Evolutionary conservation across 2,113 vertebrate genomes (phyloP).

Genomic region (Zootoca vivipara): DNA sequence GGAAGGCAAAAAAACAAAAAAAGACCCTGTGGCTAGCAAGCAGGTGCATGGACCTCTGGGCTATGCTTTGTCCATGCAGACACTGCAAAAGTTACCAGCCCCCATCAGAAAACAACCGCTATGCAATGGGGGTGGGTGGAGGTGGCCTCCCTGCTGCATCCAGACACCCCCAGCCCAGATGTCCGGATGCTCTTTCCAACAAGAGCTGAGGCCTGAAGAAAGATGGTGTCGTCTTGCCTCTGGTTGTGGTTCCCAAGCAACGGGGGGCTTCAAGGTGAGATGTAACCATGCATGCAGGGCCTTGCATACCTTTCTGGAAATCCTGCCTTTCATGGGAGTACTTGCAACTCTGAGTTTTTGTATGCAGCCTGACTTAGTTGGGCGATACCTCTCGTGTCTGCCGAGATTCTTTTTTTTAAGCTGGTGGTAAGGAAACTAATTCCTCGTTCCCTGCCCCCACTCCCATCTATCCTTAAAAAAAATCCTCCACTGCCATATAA

Average conservation of each 20-base stretch:
- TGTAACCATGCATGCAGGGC: neutral
- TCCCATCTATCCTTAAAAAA: neutral
- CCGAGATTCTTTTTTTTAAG: neutral
- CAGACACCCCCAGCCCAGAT: neutral
- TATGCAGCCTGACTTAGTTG: too few species aligned
- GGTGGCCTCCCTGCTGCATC: too few species aligned
- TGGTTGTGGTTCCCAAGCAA: neutral
- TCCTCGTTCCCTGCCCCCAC: neutral
- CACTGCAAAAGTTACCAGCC: neutral
- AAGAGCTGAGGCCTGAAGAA: neutral
- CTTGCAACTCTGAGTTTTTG: neutral
- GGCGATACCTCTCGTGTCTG: too few species aligned
- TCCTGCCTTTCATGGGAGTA: neutral
- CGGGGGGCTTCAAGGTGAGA: neutral
- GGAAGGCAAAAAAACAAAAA: neutral
- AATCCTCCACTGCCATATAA: neutral
- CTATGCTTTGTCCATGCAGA: neutral
- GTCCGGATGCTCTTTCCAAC: neutral
- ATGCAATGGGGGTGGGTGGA: neutral
- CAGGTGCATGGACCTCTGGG: neutral
- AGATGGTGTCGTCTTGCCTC: neutral
- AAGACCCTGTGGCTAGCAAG: neutral
- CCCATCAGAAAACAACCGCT: neutral
- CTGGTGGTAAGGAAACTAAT: neutral
- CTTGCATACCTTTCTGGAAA: neutral